Evolutionary conservation across 2,797 vertebrate species (phyloP).

Genomic region (Danio aesculapii): DNA sequence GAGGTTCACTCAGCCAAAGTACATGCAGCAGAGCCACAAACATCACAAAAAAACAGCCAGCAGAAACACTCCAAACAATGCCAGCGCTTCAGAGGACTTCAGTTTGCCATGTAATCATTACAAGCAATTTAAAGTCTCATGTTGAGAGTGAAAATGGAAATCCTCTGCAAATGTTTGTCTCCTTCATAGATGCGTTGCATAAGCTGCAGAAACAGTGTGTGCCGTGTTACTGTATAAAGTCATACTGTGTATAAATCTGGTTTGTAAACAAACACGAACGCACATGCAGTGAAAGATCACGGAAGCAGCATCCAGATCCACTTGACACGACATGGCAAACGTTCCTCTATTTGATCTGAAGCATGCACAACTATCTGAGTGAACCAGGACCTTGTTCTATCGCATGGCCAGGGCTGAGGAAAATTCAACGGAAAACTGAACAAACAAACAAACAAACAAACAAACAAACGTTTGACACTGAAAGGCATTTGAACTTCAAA

Average conservation of each 20-base stretch:
- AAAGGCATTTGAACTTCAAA: slow-evolving; percentile 13
- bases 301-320: slow-evolving; percentile 72
- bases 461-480: neutral
- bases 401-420: neutral
- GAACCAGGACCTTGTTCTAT: slow-evolving; percentile 4
- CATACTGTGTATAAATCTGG: slow-evolving; percentile 55
- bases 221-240: slow-evolving; percentile 66
- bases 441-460: neutral
- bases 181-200: slow-evolving; percentile 68
- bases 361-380: slow-evolving; percentile 30
- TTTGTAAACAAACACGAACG: slow-evolving; percentile 38
- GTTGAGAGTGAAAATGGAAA: slow-evolving; percentile 58
- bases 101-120: neutral
- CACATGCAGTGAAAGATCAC: slow-evolving; percentile 69
- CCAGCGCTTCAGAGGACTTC: slow-evolving; percentile 16
- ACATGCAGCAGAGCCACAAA: slow-evolving; percentile 67
- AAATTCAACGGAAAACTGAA: neutral
- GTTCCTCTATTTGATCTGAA: slow-evolving; percentile 36
- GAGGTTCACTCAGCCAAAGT: slow-evolving; percentile 59
- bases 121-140: slow-evolving; percentile 32
- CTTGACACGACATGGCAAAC: slow-evolving; percentile 22
- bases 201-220: slow-evolving; percentile 61
- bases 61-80: slow-evolving; percentile 15
- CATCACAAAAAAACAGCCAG: slow-evolving; percentile 30
- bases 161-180: slow-evolving; percentile 59